Conservation (phyloP, 2,113 vertebrate genomes). For the Scomber scombrus region DNA sequence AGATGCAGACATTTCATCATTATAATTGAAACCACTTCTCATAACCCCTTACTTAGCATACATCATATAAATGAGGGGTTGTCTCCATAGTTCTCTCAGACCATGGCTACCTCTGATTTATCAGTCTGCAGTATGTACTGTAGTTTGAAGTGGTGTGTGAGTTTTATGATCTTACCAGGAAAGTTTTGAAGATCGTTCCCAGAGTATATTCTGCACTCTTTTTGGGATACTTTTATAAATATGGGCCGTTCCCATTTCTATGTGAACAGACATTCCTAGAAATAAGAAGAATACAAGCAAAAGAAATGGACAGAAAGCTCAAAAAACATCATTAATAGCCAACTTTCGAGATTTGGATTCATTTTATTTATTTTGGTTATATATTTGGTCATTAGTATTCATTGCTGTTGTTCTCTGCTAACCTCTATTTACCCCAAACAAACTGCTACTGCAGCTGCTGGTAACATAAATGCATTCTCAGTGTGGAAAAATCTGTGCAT, state of each 20-base stretch:
- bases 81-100: slow-evolving; percentile 30
- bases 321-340: not conserved
- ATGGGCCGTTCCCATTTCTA: not conserved
- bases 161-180: slow-evolving; percentile 36
- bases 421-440: not conserved
- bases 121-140: slow-evolving; percentile 1
- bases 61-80: slow-evolving; percentile 31
- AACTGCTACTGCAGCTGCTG: not conserved
- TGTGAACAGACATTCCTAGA: not conserved
- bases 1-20: not conserved
- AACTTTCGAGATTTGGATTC: too few relatives aligned
- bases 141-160: slow-evolving; percentile 36
- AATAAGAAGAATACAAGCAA: not conserved
- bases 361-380: too few relatives aligned
- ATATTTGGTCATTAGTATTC: not conserved
- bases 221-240: not conserved
- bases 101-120: slow-evolving; percentile 33
- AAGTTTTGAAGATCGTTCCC: slow-evolving; percentile 16
- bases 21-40: slow-evolving; percentile 30
- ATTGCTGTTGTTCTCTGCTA: not conserved
- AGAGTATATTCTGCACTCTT: slow-evolving; percentile 1
- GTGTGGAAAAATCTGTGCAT: not conserved
- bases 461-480: slow-evolving; percentile 11
- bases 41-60: slow-evolving; percentile 15
- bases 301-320: not conserved